Conservation (phyloP, 1,140 invertebrate genomes). For the Anoplolepis gracilipes region DNA sequence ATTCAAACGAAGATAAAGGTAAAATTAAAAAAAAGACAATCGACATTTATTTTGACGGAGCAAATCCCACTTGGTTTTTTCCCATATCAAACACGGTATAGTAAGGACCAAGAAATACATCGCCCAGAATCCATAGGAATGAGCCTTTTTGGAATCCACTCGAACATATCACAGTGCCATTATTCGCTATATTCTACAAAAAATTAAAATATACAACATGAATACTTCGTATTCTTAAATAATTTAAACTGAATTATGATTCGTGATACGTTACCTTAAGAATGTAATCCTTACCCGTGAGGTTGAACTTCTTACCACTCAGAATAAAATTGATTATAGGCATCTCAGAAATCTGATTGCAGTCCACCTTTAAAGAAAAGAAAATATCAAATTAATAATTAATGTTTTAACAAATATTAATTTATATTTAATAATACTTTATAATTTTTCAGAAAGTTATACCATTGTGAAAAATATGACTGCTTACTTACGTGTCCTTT, state of each 20-base stretch:
- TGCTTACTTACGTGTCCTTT: constrained; percentile 89
- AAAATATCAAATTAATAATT: too few species aligned
- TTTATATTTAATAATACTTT: not conserved
- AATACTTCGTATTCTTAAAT: not conserved
- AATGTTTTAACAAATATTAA: not conserved
- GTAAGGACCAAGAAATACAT: too few species aligned
- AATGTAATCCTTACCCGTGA: not conserved
- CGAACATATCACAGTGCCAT: not conserved
- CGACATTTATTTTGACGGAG: too few species aligned
- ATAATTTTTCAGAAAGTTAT: too few species aligned
- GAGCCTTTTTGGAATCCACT: too few species aligned
- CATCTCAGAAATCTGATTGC: not conserved
- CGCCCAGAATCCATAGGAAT: too few species aligned
- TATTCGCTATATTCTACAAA: constrained; percentile 81
- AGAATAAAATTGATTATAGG: not conserved
- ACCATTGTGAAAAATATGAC: not conserved
- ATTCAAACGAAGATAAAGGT: too few species aligned
- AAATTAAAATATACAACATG: not conserved
- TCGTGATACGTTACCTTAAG: not conserved
- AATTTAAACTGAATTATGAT: not conserved
- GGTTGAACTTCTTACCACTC: not conserved
- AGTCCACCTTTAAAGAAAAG: not conserved
- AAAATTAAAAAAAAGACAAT: too few species aligned
- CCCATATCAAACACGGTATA: too few species aligned
- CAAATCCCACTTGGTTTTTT: too few species aligned